A percentile compares a stretch with the other conserved stretches of the same genome.
These are phyloP conservation scores for Lethenteron camtschaticum DNA, from an alignment of 2,113 vertebrate genomes.

Conservation along the genomic window DNA sequence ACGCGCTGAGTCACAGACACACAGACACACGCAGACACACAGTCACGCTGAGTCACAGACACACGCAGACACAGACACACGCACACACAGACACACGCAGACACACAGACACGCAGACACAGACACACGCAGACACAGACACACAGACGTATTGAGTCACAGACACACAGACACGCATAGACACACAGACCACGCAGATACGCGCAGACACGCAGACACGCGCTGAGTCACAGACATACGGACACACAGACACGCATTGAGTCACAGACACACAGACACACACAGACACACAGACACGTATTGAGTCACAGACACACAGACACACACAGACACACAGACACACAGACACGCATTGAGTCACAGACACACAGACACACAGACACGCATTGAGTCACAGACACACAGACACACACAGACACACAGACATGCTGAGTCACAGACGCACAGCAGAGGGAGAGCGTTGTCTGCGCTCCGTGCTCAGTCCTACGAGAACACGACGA, in stretches of 20 bases:
- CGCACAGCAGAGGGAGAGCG: too few species aligned
- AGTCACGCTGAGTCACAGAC: background rate
- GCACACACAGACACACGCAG: background rate
- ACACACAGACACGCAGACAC: background rate
- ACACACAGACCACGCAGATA: background rate
- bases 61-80: background rate
- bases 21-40: background rate
- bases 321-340: conserved; percentile 2
- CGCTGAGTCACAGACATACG: background rate
- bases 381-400: background rate
- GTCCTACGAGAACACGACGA: too few species aligned
- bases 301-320: background rate
- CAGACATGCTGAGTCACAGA: background rate
- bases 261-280: conserved; percentile 1
- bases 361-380: background rate
- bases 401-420: background rate
- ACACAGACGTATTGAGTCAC: background rate
- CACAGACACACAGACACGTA: background rate
- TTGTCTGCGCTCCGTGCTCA: too few species aligned
- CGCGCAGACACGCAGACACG: background rate
- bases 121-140: background rate
- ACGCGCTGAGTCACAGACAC: background rate
- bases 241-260: background rate
- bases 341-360: background rate
- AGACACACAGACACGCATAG: background rate